Evolutionary conservation across 2,888 invertebrate species (phyloP).

Genomic region (Lasioglossum marginatum): DNA sequence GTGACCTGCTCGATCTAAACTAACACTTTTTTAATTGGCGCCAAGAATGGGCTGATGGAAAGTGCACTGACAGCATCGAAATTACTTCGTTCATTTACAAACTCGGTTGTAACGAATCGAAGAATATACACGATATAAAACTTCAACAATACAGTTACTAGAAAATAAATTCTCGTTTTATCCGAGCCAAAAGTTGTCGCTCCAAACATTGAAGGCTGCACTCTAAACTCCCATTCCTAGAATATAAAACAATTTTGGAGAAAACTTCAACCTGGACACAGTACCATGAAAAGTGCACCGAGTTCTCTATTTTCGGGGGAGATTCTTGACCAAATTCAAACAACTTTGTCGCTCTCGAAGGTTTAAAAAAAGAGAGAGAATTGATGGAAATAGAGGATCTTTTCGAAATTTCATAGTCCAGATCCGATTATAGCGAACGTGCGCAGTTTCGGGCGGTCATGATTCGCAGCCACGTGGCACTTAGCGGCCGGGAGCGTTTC

Average conservation of each 20-base stretch:
- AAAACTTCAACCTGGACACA: neutral
- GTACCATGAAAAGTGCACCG: neutral
- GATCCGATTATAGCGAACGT: neutral
- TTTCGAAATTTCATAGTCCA: neutral
- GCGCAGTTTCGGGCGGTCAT: neutral
- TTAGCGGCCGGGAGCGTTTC: neutral
- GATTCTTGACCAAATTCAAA: neutral
- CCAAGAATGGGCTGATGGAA: neutral
- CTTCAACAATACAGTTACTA: neutral
- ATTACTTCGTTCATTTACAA: neutral
- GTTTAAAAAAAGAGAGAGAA: neutral
- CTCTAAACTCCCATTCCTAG: neutral
- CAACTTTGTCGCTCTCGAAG: neutral
- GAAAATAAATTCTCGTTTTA: neutral
- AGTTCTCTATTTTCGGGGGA: no score
- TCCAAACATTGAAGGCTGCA: neutral
- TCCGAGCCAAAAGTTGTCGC: neutral
- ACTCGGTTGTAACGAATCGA: neutral
- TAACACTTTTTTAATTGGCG: neutral
- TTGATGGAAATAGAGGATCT: neutral
- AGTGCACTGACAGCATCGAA: neutral
- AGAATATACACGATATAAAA: neutral
- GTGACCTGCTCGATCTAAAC: neutral
- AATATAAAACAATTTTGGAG: neutral
- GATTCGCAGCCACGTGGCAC: neutral